These are phyloP conservation scores for Mesaphorura yosii DNA, from an alignment of 1,140 invertebrate genomes.

Conservation along the genomic window DNA sequence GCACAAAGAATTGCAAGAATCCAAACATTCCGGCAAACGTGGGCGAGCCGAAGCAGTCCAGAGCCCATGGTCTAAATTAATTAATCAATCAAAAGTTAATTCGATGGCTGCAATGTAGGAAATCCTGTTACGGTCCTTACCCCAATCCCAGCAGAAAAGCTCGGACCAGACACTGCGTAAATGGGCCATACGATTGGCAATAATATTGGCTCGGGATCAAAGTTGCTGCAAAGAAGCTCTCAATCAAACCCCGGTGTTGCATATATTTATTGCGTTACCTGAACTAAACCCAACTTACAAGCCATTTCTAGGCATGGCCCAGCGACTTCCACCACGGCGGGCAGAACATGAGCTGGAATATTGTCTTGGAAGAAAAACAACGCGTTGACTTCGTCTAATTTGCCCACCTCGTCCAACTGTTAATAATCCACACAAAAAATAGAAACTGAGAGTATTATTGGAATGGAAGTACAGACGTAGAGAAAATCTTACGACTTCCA, in stretches of 20 bases:
- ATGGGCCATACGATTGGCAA: neutral
- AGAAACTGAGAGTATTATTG: too few relatives aligned
- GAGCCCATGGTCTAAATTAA: too few relatives aligned
- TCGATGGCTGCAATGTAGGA: too few relatives aligned
- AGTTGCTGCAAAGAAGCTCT: neutral
- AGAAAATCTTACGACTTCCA: conserved; percentile 3
- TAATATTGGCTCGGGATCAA: conserved; percentile 1
- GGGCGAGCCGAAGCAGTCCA: too few relatives aligned
- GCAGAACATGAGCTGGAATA: neutral
- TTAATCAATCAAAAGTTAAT: too few relatives aligned
- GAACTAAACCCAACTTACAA: neutral
- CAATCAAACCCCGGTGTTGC: neutral
- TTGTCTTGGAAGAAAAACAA: conserved; percentile 4
- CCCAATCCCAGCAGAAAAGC: too few relatives aligned
- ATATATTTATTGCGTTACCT: neutral
- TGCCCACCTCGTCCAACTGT: neutral
- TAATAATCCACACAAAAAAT: neutral
- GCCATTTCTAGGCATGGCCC: conserved; percentile 2
- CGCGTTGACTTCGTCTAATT: neutral
- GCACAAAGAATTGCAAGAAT: too few relatives aligned
- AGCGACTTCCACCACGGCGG: neutral
- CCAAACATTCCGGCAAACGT: too few relatives aligned
- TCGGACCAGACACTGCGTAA: neutral
- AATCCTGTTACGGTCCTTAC: too few relatives aligned
- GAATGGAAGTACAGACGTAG: too few relatives aligned